Conservation (phyloP, 2,113 vertebrate species). For the Podarcis raffonei region DNA sequence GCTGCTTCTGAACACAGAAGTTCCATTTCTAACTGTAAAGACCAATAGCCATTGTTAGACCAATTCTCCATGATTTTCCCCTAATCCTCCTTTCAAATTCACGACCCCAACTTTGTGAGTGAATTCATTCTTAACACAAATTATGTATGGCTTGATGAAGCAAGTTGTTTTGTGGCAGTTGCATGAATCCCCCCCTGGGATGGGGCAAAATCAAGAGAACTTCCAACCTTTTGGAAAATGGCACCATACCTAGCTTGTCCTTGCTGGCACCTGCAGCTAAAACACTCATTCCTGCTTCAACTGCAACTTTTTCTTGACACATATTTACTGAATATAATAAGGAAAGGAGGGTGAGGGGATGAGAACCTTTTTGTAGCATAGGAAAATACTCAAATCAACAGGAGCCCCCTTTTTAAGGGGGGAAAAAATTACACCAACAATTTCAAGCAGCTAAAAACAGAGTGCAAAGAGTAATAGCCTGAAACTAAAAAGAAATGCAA, state of each 20-base stretch:
- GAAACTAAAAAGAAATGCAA: constrained; percentile 12
- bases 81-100: neutral
- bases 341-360: neutral
- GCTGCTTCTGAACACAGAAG: neutral
- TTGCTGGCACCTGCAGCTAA: neutral
- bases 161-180: neutral
- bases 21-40: neutral
- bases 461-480: neutral
- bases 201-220: neutral
- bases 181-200: neutral
- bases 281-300: neutral
- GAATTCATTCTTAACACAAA: neutral
- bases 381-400: constrained; percentile 6
- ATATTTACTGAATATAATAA: neutral
- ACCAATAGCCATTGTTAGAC: neutral
- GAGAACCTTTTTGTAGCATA: neutral
- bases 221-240: neutral
- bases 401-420: neutral
- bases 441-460: neutral
- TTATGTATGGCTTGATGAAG: neutral
- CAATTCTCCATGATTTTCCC: neutral
- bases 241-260: neutral
- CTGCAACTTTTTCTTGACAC: neutral
- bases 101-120: neutral
- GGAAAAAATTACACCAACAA: neutral